phyloP scores from a whole-genome alignment of 2,888 invertebrate genomes.

The Chironomus tentans region DNA sequence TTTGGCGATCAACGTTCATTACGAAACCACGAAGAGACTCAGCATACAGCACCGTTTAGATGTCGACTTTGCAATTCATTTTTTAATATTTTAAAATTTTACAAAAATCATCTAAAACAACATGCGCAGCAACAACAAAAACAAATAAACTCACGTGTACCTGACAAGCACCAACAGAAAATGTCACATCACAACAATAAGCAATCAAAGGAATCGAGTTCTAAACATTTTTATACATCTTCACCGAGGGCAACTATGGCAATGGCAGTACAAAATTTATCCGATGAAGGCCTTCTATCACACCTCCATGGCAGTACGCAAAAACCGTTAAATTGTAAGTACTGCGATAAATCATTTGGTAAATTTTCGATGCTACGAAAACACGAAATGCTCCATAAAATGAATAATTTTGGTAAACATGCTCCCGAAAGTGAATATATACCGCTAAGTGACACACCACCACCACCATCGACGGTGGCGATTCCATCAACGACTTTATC shows the following conservation, averaged over 20 bases:
- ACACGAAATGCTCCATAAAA: slow-evolving; percentile 11
- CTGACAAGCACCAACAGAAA: slow-evolving; percentile 13
- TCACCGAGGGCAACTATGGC: neutral
- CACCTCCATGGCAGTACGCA: neutral
- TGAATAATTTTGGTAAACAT: no score
- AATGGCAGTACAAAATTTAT: slow-evolving; percentile 16
- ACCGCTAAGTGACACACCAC: neutral
- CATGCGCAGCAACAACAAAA: slow-evolving; percentile 7
- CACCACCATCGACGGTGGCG: neutral
- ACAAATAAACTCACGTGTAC: neutral
- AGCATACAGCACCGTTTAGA: slow-evolving; percentile 4
- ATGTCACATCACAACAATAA: slow-evolving; percentile 8
- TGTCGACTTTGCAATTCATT: slow-evolving; percentile 13
- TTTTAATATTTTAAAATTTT: slow-evolving; percentile 4
- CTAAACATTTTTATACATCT: neutral
- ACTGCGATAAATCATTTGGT: slow-evolving; percentile 4
- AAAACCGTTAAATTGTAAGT: slow-evolving; percentile 4
- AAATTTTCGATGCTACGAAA: slow-evolving; percentile 8
- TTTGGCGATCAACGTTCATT: neutral
- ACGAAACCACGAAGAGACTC: neutral
- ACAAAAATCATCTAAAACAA: slow-evolving; percentile 14
- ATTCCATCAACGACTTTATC: neutral
- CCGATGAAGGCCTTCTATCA: slow-evolving; percentile 14
- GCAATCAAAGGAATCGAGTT: slow-evolving; percentile 20
- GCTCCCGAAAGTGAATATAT: no score